A percentile compares a stretch with the other conserved stretches of the same genome.
Conservation (phyloP, 92 coral and sea anemone genomes). For the Zoanthus sociatus region DNA sequence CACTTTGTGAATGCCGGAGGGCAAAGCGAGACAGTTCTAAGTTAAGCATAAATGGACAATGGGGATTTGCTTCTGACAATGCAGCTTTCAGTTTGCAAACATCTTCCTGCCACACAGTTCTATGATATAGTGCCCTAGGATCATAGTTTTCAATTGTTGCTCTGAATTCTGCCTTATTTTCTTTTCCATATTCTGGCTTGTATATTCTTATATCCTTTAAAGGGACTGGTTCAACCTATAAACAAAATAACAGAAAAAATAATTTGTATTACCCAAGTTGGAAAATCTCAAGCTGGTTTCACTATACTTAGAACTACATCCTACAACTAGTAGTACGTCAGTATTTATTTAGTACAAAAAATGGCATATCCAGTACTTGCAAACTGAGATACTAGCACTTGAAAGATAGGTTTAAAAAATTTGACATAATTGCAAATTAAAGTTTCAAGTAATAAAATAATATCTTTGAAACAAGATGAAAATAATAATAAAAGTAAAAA, state of each 20-base stretch:
- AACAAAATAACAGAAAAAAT: neutral
- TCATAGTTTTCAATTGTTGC: conserved; percentile 39
- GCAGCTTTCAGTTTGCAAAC: conserved; percentile 17
- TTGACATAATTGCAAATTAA: too few relatives aligned
- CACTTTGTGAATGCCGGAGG: neutral
- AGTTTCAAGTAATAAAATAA: too few relatives aligned
- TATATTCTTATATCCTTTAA: conserved; percentile 28
- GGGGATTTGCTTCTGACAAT: conserved; percentile 2
- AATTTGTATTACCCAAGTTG: neutral
- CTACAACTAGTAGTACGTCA: neutral
- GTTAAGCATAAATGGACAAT: conserved; percentile 29
- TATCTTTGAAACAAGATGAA: too few relatives aligned
- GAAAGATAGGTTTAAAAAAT: too few relatives aligned
- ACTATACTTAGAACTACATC: neutral
- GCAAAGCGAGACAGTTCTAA: neutral
- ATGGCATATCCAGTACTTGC: too few relatives aligned
- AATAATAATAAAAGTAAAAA: neutral
- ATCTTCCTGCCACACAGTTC: conserved; percentile 29
- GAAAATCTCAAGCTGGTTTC: too few relatives aligned
- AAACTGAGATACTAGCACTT: too few relatives aligned
- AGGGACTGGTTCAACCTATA: conserved; percentile 48
- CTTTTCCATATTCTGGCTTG: conserved; percentile 42
- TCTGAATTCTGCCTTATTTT: neutral
- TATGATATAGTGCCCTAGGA: conserved; percentile 44
- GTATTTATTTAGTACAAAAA: too few relatives aligned